Percentiles rank a stretch among this genome's conserved stretches.
Evolutionary conservation across 2,888 invertebrate genomes (phyloP).

Genomic region (Nemotelus nigrinus): DNA sequence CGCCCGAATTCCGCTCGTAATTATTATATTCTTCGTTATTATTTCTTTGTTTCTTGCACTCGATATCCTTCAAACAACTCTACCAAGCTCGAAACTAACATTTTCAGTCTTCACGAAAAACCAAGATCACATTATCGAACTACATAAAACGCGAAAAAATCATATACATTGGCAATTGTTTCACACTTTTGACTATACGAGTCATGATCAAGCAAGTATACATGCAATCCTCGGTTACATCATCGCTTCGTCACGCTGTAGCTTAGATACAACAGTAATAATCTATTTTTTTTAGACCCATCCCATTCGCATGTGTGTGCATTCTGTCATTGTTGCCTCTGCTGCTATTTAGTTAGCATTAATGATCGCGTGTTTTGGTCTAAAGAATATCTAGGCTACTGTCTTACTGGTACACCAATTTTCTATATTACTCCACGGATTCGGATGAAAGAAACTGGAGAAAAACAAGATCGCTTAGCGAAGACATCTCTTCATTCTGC

Average conservation of each 20-base stretch:
- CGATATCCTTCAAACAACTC: slow-evolving; percentile 13
- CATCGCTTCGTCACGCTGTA: not conserved
- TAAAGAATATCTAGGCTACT: slow-evolving; percentile 50
- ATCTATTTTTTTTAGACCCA: not conserved
- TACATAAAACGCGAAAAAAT: not conserved
- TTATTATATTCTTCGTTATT: not conserved
- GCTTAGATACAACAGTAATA: not conserved
- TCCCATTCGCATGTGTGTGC: not conserved
- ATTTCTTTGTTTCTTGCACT: slow-evolving; percentile 10
- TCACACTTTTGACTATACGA: slow-evolving; percentile 35
- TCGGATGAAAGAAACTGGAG: slow-evolving; percentile 31
- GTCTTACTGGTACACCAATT: slow-evolving; percentile 46
- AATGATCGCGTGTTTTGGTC: slow-evolving; percentile 49
- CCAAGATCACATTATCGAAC: slow-evolving; percentile 12
- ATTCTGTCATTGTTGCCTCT: no score
- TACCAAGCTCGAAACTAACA: not conserved
- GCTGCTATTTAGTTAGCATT: not conserved
- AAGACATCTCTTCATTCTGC: not conserved
- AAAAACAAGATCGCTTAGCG: slow-evolving; percentile 6
- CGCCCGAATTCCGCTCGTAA: slow-evolving; percentile 36
- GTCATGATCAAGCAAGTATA: slow-evolving; percentile 40
- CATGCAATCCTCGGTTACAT: slow-evolving; percentile 40
- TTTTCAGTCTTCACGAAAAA: not conserved
- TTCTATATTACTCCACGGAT: slow-evolving; percentile 16
- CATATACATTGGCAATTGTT: not conserved